phyloP scores from a whole-genome alignment of 2,113 vertebrate species.

The Anas platyrhynchos region DNA sequence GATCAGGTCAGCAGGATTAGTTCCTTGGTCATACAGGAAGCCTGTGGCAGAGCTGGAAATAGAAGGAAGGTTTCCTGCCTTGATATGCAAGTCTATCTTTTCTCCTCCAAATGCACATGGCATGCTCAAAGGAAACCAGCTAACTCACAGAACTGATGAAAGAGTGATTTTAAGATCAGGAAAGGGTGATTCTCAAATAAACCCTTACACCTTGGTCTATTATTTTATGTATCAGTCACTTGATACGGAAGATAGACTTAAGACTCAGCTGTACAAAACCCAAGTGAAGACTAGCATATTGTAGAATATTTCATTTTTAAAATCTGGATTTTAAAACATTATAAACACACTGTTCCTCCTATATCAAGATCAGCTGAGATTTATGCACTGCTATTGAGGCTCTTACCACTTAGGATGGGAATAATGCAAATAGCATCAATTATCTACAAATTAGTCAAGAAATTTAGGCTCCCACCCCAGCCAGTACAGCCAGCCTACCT shows the following conservation, averaged over 20 bases:
- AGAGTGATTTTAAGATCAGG: background rate
- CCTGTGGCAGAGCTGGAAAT: slow-evolving; percentile 30
- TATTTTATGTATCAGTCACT: background rate
- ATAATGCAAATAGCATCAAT: background rate
- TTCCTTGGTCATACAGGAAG: slow-evolving; percentile 16
- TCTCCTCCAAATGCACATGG: background rate
- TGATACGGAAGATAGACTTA: background rate
- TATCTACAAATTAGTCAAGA: background rate
- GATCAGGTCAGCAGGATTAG: background rate
- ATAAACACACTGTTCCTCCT: background rate
- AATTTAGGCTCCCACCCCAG: background rate
- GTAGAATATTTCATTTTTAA: background rate
- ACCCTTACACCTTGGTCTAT: background rate
- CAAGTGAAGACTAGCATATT: background rate
- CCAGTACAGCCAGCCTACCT: background rate
- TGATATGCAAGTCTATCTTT: background rate
- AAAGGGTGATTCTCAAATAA: background rate
- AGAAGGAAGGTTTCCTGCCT: slow-evolving; percentile 35
- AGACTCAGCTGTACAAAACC: background rate
- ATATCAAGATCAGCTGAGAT: background rate
- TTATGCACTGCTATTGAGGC: background rate
- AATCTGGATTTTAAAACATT: background rate
- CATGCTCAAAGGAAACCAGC: background rate
- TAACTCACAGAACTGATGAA: background rate
- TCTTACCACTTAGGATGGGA: background rate